Conservation (phyloP, 2,113 vertebrate genomes). For the Callionymus lyra region DNA sequence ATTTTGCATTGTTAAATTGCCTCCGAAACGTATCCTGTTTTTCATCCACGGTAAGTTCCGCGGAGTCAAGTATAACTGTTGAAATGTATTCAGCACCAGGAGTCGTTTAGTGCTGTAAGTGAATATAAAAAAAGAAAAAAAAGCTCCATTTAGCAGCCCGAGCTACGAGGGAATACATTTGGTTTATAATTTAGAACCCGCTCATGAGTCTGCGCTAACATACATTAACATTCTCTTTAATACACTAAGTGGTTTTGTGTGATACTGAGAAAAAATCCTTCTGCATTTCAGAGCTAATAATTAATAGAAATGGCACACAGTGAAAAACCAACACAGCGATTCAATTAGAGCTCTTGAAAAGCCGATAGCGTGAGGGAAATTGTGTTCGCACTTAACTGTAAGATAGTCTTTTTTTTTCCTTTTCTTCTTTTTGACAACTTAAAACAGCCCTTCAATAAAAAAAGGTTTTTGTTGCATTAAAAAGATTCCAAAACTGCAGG, state of each 20-base stretch:
- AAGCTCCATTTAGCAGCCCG: slow-evolving; percentile 57
- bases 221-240: slow-evolving; percentile 67
- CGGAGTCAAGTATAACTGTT: slow-evolving; percentile 53
- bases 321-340: slow-evolving; percentile 64
- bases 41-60: slow-evolving; percentile 41
- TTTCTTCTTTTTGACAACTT: slow-evolving; percentile 8
- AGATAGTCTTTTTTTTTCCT: slow-evolving; percentile 29
- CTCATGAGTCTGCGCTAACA: slow-evolving; percentile 56
- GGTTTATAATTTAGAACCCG: slow-evolving; percentile 60
- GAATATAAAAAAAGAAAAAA: too few relatives aligned
- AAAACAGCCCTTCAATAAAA: slow-evolving; percentile 7
- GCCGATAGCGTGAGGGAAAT: slow-evolving; percentile 65
- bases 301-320: slow-evolving; percentile 69
- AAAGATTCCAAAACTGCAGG: neutral
- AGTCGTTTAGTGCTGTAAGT: slow-evolving; percentile 51
- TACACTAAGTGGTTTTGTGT: slow-evolving; percentile 64
- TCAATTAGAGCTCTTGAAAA: slow-evolving; percentile 70
- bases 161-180: slow-evolving; percentile 63
- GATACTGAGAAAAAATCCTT: slow-evolving; percentile 64
- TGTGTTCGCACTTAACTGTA: slow-evolving; percentile 56
- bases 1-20: slow-evolving; percentile 68
- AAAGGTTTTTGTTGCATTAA: slow-evolving; percentile 8
- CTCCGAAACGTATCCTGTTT: slow-evolving; percentile 65
- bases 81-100: slow-evolving; percentile 45
- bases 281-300: slow-evolving; percentile 66